Evolutionary conservation across 2,113 vertebrate species (phyloP).

Genomic region (Promerops cafer): DNA sequence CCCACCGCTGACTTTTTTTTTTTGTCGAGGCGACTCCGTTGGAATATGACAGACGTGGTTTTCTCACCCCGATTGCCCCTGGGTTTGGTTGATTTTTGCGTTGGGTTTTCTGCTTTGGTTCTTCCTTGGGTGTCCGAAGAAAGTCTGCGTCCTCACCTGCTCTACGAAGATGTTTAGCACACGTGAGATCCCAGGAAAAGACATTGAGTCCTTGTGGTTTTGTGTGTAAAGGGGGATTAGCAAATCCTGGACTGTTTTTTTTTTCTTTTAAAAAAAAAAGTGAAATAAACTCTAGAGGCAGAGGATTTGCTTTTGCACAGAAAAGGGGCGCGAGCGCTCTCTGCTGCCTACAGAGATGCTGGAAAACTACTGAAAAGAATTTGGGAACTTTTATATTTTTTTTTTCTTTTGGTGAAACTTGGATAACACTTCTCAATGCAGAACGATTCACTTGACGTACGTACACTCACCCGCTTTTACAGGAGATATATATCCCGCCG

Average conservation of each 20-base stretch:
- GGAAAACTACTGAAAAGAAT: constrained; percentile 65
- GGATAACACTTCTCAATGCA: constrained; percentile 59
- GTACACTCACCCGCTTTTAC: constrained; percentile 42
- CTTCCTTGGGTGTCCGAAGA: constrained; percentile 3
- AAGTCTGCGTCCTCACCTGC: neutral
- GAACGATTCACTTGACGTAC: constrained; percentile 63
- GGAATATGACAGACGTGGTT: constrained; percentile 4
- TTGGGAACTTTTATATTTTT: constrained; percentile 3
- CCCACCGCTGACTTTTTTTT: neutral
- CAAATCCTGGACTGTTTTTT: neutral
- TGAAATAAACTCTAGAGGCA: constrained; percentile 68
- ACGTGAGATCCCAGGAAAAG: constrained; percentile 57
- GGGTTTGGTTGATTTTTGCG: neutral
- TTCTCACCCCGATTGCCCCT: neutral
- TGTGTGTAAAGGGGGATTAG: constrained; percentile 25
- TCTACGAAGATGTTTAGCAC: constrained; percentile 29
- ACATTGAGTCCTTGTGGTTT: constrained; percentile 29
- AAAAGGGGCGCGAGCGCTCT: constrained; percentile 41
- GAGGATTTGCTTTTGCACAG: constrained; percentile 70
- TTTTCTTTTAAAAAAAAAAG: neutral
- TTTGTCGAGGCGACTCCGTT: neutral
- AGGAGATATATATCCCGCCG: neutral
- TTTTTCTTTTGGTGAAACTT: constrained; percentile 32
- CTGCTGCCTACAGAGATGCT: constrained; percentile 61
- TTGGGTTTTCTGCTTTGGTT: neutral